Base-by-base conservation (phyloP, 30 jellyfish, hydroid and myxozoan genomes). In the Turritopsis dohrnii region DNA sequence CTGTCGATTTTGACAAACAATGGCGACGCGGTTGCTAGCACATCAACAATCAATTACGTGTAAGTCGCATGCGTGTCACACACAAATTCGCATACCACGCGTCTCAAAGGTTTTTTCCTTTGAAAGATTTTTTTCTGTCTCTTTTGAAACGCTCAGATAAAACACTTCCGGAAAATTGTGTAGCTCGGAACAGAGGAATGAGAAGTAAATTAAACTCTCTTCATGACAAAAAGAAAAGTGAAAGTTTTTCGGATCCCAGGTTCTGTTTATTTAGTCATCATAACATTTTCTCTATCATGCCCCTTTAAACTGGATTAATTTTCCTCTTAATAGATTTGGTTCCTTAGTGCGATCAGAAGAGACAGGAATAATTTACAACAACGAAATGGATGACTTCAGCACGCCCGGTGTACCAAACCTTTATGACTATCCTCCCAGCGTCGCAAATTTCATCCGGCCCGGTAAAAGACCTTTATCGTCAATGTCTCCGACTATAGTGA, bases 371-470 rank as follows among this genome's bases (percentile, higher is more conserved):
- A 84, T 87, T 22, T 87, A 83, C 90, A 92, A 92, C 89, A 92
- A 92, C 65, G 97, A 92, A 82, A 92, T 92, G 97, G 97, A 92
- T 79, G 97, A 92, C 69, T 92, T 92, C 89, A 83, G 95, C 3
- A 87, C 96, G 21, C 97, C 97, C 16, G 97, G 97, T 31, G 71
- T 22, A 29, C 9, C 84, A 65, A 92, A 92, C 74, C n/a, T 87
- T 66, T 92, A 77, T 83, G 95, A 91, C 23, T 92, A 79, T 73
- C 94, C 97, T 16, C 95, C 97, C 24, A 83, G 96, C 18, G 74
- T 72, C 23, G 97, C 97, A 3, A 92, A 92, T 60, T 92, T 60
- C 84, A 87, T 92, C 16, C 74, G 80, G 71, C 96, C 97, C 0
- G 89, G 95, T 21, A 92, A 92, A 79, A 87, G 97, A 28, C 97